Percentiles rank a stretch among this genome's conserved stretches.
Evolutionary conservation across 2,113 vertebrate species (phyloP).

Genomic region (Nettapus auritus): DNA sequence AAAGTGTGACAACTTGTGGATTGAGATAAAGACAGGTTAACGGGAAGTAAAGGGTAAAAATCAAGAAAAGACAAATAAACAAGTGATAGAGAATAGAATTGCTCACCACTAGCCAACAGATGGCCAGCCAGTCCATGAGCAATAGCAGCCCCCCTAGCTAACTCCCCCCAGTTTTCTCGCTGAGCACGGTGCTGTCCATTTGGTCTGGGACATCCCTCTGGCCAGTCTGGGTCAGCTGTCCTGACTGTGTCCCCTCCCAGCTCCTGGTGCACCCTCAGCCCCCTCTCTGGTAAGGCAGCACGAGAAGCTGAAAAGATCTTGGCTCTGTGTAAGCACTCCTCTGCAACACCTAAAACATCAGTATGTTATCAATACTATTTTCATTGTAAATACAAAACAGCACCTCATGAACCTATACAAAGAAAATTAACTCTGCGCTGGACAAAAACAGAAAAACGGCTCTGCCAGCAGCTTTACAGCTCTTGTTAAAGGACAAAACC

Average conservation of each 20-base stretch:
- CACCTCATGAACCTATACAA: not conserved
- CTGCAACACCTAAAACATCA: not conserved
- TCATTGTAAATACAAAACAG: not conserved
- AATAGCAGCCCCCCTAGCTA: no score
- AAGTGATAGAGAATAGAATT: no score
- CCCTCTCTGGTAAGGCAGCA: not conserved
- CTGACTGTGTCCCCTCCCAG: not conserved
- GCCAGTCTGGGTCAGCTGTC: not conserved
- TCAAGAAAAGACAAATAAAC: no score
- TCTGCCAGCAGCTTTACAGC: not conserved
- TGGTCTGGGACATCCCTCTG: not conserved
- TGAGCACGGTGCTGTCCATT: not conserved
- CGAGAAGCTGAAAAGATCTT: not conserved
- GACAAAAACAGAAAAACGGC: not conserved
- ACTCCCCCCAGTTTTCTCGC: not conserved
- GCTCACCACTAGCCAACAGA: no score
- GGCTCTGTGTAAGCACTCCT: not conserved
- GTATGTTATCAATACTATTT: not conserved
- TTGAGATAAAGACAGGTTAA: not conserved
- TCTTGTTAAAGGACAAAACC: not conserved
- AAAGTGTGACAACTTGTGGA: not conserved
- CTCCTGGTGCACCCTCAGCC: not conserved
- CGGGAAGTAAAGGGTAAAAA: no score
- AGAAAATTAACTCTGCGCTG: not conserved
- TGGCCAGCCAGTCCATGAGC: no score